Percentiles rank a stretch among this genome's conserved stretches.
phyloP scores from a whole-genome alignment of 2,113 vertebrate genomes.

The Mungos mungo region DNA sequence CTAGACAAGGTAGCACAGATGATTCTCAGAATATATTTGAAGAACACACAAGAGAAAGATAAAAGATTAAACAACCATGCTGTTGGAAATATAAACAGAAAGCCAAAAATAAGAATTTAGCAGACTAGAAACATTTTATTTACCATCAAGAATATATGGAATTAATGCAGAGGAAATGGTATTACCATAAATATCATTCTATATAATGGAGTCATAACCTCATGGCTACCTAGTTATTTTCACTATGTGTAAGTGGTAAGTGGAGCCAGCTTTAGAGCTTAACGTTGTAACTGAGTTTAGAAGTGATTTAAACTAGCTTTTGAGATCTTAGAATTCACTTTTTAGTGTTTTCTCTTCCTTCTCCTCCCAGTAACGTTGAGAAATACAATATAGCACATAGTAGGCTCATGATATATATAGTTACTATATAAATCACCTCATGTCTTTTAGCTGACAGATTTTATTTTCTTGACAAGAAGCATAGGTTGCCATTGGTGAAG shows the following conservation, averaged over 20 bases:
- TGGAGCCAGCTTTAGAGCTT: neutral
- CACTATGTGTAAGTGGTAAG: neutral
- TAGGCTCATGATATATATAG: neutral
- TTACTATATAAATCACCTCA: neutral
- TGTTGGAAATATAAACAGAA: neutral
- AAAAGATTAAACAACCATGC: neutral
- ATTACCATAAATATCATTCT: neutral
- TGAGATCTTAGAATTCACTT: neutral
- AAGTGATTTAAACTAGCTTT: neutral
- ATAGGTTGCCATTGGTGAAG: neutral
- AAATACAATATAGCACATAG: neutral
- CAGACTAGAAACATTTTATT: neutral
- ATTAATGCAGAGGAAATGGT: neutral
- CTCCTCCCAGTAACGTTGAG: neutral
- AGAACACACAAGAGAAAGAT: neutral
- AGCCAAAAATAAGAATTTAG: neutral
- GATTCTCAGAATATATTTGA: neutral
- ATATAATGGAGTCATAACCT: neutral
- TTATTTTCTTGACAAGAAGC: slow-evolving; percentile 9
- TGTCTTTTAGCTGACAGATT: neutral
- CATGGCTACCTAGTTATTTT: neutral
- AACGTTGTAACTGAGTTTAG: neutral
- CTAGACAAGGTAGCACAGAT: neutral
- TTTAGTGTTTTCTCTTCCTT: neutral
- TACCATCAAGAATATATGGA: neutral